Conservation (phyloP, 1,140 invertebrate species). For the Doryteuthis pealeii region DNA sequence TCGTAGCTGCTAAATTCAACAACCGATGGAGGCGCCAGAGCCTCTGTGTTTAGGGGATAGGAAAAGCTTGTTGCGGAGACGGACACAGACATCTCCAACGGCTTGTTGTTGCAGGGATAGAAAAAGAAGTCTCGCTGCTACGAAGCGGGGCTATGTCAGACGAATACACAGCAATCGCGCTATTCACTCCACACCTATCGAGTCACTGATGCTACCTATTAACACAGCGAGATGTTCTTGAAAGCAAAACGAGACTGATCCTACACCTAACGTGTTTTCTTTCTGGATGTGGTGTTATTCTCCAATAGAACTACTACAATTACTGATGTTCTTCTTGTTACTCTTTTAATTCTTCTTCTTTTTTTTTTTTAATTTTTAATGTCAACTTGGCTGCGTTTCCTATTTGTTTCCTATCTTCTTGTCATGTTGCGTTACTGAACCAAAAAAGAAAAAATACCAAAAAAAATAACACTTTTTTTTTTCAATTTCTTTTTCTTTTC, state of each 20-base stretch:
- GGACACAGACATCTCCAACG: background rate
- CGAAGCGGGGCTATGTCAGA: background rate
- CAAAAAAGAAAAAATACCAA: background rate
- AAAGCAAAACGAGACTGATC: background rate
- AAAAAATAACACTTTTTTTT: background rate
- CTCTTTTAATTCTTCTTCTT: too few species aligned
- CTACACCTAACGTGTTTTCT: background rate
- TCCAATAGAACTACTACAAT: background rate
- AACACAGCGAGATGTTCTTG: background rate
- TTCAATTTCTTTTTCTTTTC: background rate
- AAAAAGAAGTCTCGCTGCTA: background rate
- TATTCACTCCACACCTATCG: background rate
- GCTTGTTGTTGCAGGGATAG: background rate
- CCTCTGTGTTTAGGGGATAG: slow-evolving; percentile 4
- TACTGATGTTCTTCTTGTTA: background rate
- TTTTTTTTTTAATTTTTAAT: background rate
- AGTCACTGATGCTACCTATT: background rate
- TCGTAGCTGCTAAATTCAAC: background rate
- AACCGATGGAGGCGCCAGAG: background rate
- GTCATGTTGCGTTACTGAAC: background rate
- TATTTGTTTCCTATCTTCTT: background rate
- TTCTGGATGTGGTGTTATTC: background rate
- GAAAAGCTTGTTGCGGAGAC: background rate
- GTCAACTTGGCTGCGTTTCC: background rate
- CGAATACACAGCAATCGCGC: background rate